phyloP scores from a whole-genome alignment of 2,888 invertebrate species.

The Peribatodes rhomboidaria region DNA sequence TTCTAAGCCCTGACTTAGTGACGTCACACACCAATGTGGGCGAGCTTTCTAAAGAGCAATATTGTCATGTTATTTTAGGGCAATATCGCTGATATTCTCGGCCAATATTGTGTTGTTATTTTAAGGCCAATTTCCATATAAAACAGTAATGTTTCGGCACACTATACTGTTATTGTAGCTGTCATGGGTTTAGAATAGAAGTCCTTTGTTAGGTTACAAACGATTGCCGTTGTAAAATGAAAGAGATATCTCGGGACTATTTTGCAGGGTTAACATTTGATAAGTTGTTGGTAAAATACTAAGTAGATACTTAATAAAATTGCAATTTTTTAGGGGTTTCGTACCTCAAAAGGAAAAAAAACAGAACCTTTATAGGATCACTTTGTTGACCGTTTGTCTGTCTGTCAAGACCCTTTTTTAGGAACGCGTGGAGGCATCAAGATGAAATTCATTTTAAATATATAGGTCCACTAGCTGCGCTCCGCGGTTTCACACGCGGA shows the following conservation, averaged over 20 bases:
- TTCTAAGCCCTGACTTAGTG: neutral
- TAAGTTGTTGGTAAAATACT: too few relatives aligned
- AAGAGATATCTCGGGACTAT: neutral
- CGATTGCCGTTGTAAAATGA: neutral
- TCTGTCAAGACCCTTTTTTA: too few relatives aligned
- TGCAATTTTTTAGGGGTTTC: too few relatives aligned
- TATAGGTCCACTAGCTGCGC: too few relatives aligned
- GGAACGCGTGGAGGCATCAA: too few relatives aligned
- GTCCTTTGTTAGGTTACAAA: slow-evolving; percentile 12
- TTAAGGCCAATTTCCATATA: slow-evolving; percentile 21
- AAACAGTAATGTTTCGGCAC: slow-evolving; percentile 16
- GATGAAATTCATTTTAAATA: too few relatives aligned
- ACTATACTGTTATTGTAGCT: slow-evolving; percentile 19
- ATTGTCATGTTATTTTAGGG: slow-evolving; percentile 6
- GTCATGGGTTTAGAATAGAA: neutral
- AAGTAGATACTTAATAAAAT: too few relatives aligned
- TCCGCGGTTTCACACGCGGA: too few relatives aligned
- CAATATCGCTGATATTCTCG: slow-evolving; percentile 2
- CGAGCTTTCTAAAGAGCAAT: slow-evolving; percentile 6
- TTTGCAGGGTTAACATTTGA: too few relatives aligned
- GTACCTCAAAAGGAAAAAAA: too few relatives aligned
- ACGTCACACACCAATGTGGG: slow-evolving; percentile 8
- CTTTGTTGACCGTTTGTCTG: too few relatives aligned
- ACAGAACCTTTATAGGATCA: too few relatives aligned
- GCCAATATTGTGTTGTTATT: slow-evolving; percentile 9